phyloP scores from a whole-genome alignment of 2,797 vertebrate genomes.

The Scolopax rusticola region DNA sequence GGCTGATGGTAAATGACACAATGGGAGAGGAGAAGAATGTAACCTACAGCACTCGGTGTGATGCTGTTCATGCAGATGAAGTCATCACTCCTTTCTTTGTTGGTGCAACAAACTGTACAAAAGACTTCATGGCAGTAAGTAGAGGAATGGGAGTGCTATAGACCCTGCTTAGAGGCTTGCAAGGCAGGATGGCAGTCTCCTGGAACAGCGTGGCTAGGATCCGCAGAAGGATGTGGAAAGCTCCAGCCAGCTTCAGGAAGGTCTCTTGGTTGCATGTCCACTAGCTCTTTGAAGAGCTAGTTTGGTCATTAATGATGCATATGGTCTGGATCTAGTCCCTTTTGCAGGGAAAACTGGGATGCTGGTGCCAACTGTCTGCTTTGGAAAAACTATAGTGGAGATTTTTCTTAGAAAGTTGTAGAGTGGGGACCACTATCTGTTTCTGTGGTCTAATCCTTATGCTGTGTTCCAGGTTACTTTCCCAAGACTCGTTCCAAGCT shows the following conservation, averaged over 20 bases:
- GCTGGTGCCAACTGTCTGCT: neutral
- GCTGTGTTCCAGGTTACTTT: conserved; percentile 71
- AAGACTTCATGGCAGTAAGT: conserved; percentile 78
- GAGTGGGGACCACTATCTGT: neutral
- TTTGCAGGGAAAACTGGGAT: neutral
- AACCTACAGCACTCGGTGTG: conserved; percentile 54
- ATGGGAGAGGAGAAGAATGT: neutral
- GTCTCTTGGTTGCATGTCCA: neutral
- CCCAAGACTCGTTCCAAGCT: conserved; percentile 3
- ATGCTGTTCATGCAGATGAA: neutral
- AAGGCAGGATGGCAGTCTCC: neutral
- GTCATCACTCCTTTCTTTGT: neutral
- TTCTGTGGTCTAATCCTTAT: neutral
- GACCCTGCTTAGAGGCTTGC: neutral
- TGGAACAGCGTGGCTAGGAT: neutral
- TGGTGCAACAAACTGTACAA: conserved; percentile 61
- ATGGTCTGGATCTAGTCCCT: neutral
- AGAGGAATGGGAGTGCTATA: rapidly evolving
- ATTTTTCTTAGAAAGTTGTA: rapidly evolving
- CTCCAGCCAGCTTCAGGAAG: neutral
- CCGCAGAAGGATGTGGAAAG: neutral
- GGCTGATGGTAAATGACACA: conserved; percentile 24
- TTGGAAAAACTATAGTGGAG: neutral
- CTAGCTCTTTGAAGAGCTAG: neutral
- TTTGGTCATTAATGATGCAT: neutral